These are phyloP conservation scores for Apoderus coryli DNA, from an alignment of 2,888 invertebrate genomes.

Conservation along the genomic window DNA sequence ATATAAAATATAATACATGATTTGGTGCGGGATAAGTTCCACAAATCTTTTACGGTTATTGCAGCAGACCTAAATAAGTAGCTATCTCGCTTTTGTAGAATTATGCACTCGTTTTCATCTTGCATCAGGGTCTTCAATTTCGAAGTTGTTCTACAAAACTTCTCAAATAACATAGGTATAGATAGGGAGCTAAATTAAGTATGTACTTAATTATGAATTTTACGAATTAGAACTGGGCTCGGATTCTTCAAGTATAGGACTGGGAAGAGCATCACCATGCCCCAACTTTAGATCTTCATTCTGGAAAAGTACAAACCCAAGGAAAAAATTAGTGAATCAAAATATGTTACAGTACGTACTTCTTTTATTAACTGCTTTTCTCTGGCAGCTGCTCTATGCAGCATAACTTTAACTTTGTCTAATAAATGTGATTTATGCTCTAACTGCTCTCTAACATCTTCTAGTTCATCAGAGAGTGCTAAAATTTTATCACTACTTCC, in stretches of 20 bases:
- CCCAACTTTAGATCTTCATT: slow-evolving; percentile 15
- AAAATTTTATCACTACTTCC: slow-evolving; percentile 17
- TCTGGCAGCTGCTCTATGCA: slow-evolving; percentile 47
- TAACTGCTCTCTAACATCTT: slow-evolving; percentile 39
- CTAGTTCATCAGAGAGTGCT: slow-evolving; percentile 31
- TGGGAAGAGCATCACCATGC: slow-evolving; percentile 14
- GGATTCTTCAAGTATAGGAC: slow-evolving; percentile 19
- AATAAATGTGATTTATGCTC: slow-evolving; percentile 43
- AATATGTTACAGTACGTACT: slow-evolving; percentile 25
- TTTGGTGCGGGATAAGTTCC: no score
- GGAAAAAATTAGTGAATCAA: slow-evolving; percentile 5
- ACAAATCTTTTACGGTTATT: no score
- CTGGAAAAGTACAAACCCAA: slow-evolving; percentile 18
- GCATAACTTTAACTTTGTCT: slow-evolving; percentile 46
- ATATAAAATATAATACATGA: no score
- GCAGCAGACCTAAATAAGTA: no score
- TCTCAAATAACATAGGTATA: no score
- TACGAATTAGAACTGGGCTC: no score
- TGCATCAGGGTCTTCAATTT: no score
- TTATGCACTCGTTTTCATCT: no score
- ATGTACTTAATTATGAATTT: no score
- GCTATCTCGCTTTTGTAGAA: no score
- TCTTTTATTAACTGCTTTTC: slow-evolving; percentile 47
- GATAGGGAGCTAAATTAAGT: no score
- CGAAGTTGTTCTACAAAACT: no score